These are phyloP conservation scores for Nettapus auritus DNA, from an alignment of 2,113 vertebrate genomes.

Conservation along the genomic window DNA sequence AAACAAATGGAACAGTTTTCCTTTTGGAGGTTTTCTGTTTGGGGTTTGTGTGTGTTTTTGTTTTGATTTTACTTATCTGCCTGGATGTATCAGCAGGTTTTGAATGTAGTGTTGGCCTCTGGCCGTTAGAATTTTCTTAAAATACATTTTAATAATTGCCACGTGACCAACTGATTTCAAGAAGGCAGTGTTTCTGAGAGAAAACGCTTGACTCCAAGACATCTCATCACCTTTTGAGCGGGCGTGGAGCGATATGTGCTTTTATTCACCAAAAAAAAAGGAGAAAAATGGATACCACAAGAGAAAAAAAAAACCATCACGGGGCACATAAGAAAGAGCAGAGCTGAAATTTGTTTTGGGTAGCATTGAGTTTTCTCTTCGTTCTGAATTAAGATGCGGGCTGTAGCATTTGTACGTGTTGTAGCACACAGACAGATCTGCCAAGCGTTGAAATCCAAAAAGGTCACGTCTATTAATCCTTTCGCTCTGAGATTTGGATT, in stretches of 20 bases:
- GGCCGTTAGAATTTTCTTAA: constrained; percentile 73
- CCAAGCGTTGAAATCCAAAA: constrained; percentile 41
- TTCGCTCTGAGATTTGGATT: constrained; percentile 60
- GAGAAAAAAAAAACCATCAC: neutral
- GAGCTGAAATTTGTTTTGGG: constrained; percentile 30
- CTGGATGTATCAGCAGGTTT: constrained; percentile 78
- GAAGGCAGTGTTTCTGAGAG: constrained; percentile 40
- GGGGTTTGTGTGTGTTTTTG: constrained; percentile 53
- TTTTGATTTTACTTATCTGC: constrained; percentile 71
- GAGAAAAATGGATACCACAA: neutral
- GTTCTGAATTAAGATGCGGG: constrained; percentile 44
- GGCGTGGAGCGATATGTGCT: neutral
- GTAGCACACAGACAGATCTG: constrained; percentile 42
- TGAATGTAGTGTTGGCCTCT: constrained; percentile 77
- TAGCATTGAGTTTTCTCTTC: constrained; percentile 41
- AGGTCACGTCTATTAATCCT: constrained; percentile 52
- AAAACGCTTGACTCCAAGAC: neutral
- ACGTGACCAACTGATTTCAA: constrained; percentile 61
- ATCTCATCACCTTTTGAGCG: neutral
- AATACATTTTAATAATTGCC: constrained; percentile 67
- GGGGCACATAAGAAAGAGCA: constrained; percentile 40
- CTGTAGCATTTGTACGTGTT: constrained; percentile 14
- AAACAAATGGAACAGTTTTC: constrained; percentile 80
- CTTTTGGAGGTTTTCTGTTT: constrained; percentile 79
- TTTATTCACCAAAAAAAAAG: neutral